Evolutionary conservation across 1,140 invertebrate species (phyloP).

Genomic region (Hypsibius dujardini): DNA sequence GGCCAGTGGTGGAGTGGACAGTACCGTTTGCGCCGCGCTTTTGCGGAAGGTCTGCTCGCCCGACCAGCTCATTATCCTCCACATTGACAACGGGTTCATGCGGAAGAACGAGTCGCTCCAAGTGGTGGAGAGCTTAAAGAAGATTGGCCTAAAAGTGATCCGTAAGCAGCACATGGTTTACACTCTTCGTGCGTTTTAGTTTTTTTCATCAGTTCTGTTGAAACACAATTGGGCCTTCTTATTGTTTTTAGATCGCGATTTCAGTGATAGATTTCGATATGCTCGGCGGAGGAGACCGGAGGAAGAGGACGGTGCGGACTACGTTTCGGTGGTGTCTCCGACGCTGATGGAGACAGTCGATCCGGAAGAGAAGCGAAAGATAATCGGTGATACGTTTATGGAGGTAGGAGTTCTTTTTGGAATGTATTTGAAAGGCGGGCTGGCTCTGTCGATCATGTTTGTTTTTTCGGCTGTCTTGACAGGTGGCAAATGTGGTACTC

Average conservation of each 20-base stretch:
- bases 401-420: conserved; percentile 32
- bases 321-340: conserved; percentile 15
- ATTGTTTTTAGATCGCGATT: neutral
- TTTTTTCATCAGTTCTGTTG: neutral
- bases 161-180: conserved; percentile 31
- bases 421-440: neutral
- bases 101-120: conserved; percentile 76
- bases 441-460: no score
- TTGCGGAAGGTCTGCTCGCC: conserved; percentile 67
- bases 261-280: neutral
- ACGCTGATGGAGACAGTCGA: conserved; percentile 65
- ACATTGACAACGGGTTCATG: conserved; percentile 99
- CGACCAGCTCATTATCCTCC: conserved; percentile 82
- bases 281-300: neutral
- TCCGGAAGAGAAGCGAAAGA: conserved; percentile 93
- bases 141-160: conserved; percentile 67
- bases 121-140: conserved; percentile 64
- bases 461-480: no score
- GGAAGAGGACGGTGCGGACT: neutral
- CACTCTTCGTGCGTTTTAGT: neutral
- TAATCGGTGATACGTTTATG: conserved; percentile 96
- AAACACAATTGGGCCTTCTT: neutral
- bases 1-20: conserved; percentile 92
- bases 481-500: conserved; percentile 29
- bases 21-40: conserved; percentile 87